These are phyloP conservation scores for Oscheius myriophilus DNA, from an alignment of 2,888 invertebrate species.

Conservation along the genomic window DNA sequence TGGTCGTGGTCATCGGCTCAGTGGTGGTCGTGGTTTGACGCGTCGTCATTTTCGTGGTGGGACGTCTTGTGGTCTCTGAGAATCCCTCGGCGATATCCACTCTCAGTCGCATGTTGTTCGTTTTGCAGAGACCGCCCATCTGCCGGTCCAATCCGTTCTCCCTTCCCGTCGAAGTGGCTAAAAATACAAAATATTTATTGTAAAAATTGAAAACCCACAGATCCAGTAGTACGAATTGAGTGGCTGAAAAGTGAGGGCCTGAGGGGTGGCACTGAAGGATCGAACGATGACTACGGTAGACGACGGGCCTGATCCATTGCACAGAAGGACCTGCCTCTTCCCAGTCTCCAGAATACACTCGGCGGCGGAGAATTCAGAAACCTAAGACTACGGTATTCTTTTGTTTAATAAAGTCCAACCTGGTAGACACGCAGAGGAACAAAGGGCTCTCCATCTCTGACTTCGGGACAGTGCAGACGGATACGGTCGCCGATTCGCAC, in stretches of 20 bases:
- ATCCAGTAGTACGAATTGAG: slow-evolving; percentile 19
- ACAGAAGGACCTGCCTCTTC: slow-evolving; percentile 20
- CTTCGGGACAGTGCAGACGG: slow-evolving; percentile 19
- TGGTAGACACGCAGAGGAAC: slow-evolving; percentile 22
- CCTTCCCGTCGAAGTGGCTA: slow-evolving; percentile 24
- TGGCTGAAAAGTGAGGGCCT: slow-evolving; percentile 16
- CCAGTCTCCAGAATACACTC: slow-evolving; percentile 26
- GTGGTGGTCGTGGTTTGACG: too few species aligned
- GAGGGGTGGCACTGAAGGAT: slow-evolving; percentile 7
- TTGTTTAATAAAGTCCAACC: neutral
- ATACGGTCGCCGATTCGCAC: slow-evolving; percentile 25
- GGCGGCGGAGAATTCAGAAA: slow-evolving; percentile 17
- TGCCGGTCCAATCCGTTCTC: slow-evolving; percentile 6
- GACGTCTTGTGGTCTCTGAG: neutral
- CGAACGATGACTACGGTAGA: slow-evolving; percentile 15
- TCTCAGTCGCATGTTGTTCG: slow-evolving; percentile 18
- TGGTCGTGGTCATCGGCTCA: too few species aligned
- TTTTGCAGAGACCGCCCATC: slow-evolving; percentile 25
- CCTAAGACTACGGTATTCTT: slow-evolving; percentile 3
- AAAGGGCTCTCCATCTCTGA: neutral
- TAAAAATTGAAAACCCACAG: neutral
- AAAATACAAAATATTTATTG: neutral
- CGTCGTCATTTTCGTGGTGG: too few species aligned
- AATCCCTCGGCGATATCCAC: slow-evolving; percentile 6
- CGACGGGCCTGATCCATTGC: slow-evolving; percentile 9